Base-by-base conservation (phyloP, 1,140 invertebrate species). In the Vanessa atalanta region DNA sequence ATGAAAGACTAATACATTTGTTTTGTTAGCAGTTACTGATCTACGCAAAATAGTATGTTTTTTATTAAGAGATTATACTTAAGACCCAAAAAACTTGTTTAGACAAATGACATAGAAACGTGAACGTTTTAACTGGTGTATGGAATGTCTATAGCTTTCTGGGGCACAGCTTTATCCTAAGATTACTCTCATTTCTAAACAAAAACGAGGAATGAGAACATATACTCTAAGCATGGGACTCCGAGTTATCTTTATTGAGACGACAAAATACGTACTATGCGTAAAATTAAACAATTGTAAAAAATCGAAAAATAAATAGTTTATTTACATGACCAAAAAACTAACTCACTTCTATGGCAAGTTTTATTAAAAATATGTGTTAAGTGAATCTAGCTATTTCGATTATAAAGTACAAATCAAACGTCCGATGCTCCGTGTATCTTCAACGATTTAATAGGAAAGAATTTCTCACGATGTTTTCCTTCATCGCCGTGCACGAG, bases 101-200 rank as follows among this genome's bases (percentile, higher is more conserved):
- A 23, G 20, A 57, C 16, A 57, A 57, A 16, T 16, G 9, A 57
- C n/a, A 57, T 14, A 57, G 53, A 57, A 57, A 13, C 16, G 23
- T 57, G 53, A n/a, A 57, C 0, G 9, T 23, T 23, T 57, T 57
- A 57, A 23, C 53, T 23, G 12, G 53, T 23, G 20, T 57, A 23
- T 23, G 26, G 16, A 57, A 57, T 13, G 53, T 26, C 53, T 67
- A 43, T 55, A 53, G 47, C 26, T 67, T 47, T 55, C 26, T 67
- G 31, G 65, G 65, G 16, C 48, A 67, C 50, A 43, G 23, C 50
- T 31, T 67, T 67, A 55, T 67, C 50, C 65, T 31, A 55, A 37
- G 50, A 67, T 67, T 43, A 55, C 26, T 55, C 12, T 3, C 50
- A 37, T 37, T 66, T 67, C 37, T 55, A 67, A 53, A 55, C 31